These are phyloP conservation scores for Nymphalis c-album DNA, from an alignment of 2,888 invertebrate genomes.

Conservation along the genomic window DNA sequence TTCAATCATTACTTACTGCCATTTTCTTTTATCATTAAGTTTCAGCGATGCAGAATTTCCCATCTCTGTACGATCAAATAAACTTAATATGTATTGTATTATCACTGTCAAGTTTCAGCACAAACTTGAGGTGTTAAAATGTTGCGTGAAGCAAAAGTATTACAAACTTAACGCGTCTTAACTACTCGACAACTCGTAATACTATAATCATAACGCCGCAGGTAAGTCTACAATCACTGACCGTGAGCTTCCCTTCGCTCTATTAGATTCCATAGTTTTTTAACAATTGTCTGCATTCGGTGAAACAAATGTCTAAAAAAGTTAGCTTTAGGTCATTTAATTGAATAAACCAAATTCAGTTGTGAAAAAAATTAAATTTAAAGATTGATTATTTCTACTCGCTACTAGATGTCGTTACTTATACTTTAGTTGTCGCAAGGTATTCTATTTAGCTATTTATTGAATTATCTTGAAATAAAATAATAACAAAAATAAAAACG, in stretches of 20 bases:
- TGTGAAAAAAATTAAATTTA: conserved; percentile 24
- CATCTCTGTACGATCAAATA: conserved; percentile 48
- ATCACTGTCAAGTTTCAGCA: conserved; percentile 26
- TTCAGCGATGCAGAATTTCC: conserved; percentile 75
- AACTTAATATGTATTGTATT: conserved; percentile 1
- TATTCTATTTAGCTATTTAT: no score
- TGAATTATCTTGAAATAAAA: neutral
- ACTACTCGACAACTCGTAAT: conserved; percentile 50
- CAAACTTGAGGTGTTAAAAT: conserved; percentile 22
- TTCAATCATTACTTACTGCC: conserved; percentile 64
- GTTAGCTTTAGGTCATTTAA: conserved; percentile 14
- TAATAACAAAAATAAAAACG: neutral
- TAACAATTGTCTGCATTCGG: conserved; percentile 6
- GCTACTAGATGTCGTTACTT: conserved; percentile 28
- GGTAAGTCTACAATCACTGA: conserved; percentile 48
- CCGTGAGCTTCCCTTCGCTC: conserved; percentile 72
- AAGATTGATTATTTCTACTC: conserved; percentile 14
- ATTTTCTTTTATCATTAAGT: conserved; percentile 69
- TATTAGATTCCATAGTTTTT: conserved; percentile 24
- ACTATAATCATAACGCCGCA: conserved; percentile 48
- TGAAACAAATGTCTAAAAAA: conserved; percentile 11
- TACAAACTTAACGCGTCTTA: conserved; percentile 49
- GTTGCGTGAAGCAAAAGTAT: conserved; percentile 14
- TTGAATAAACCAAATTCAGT: conserved; percentile 3
- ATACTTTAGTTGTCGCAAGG: neutral